Percentiles rank a stretch among this genome's conserved stretches.
Evolutionary conservation across 2,797 vertebrate genomes (phyloP).

Genomic region (Tokudaia tokunoshimensis): DNA sequence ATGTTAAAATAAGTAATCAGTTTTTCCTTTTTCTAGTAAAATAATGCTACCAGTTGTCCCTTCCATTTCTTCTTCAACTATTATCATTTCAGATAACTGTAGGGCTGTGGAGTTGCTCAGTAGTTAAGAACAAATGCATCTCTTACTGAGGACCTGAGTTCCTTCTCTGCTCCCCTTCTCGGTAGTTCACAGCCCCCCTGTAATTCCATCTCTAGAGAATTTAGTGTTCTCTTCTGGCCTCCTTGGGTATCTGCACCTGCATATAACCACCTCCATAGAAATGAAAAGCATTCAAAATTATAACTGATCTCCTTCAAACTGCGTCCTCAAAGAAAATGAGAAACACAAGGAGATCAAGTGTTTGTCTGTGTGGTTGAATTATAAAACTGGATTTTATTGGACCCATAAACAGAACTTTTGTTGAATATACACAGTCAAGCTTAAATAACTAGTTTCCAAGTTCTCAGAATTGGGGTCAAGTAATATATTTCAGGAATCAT

Average conservation of each 20-base stretch:
- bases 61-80: background rate
- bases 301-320: background rate
- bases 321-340: conserved; percentile 46
- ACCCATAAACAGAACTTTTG: background rate
- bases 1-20: background rate
- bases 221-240: background rate
- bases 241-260: too few species aligned
- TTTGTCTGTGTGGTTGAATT: background rate
- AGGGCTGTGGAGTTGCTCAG: background rate
- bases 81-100: background rate
- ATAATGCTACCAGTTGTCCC: background rate
- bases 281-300: background rate
- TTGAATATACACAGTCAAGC: conserved; percentile 5
- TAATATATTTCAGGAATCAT: conserved; percentile 44
- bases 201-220: background rate
- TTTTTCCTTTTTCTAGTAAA: conserved; percentile 17
- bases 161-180: background rate
- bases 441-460: conserved; percentile 32
- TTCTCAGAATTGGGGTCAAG: conserved; percentile 42
- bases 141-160: background rate
- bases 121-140: background rate
- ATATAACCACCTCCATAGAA: background rate
- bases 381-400: conserved; percentile 29
- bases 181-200: background rate
- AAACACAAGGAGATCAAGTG: background rate